Base-by-base conservation (phyloP, 2,888 invertebrate species). In the Cheiracanthium punctorium region DNA sequence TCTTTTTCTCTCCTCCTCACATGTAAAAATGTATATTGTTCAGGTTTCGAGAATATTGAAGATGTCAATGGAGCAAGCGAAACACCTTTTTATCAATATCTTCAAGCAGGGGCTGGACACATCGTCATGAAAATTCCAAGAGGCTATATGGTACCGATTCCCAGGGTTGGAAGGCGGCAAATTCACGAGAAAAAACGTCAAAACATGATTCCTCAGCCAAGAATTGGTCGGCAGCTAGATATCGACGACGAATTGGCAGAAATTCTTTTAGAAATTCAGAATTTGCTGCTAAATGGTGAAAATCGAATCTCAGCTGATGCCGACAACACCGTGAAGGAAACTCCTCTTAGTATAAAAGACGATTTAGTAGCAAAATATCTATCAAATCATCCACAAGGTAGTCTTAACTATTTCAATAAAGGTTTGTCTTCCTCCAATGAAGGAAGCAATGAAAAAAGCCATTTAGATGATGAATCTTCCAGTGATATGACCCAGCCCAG, bases 201-300 rank as follows among this genome's bases (percentile, higher is more conserved):
- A 70, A 80, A 70, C 32, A 74, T 88, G 12, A 88, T 88, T 17
- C 85, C 88, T 28, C 87, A 86, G 32, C 88, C 88, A 30, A 43
- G 88, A 17, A 85, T 88, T 29, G 88, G 88, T 24, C 79, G 88
- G 10, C 17, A 52, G 32, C 12, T 74, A 33, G 58, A 74, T 5
- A 10, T 43, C 0, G 29, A 43, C 10, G 24, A 28, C 17, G 29
- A 41, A 29, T 43, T 71, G 29, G 24, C 24, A 7, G 58, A 58
- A 58, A 24, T 58, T 58, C 58, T 58, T 7, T 58, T 2, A 1
- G 7, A 58, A 1, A 24, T 58, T 24, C 58, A 58, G 12, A 58
- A 24, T 5, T 5, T 58, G 4, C 7, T 58, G 4, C 24, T 37
- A 10, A 37, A 37, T 7, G 37, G 37, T 37, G 37, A 37, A 37